A percentile compares a stretch with the other conserved stretches of the same genome.
Conservation (phyloP, 2,113 vertebrate species). For the Vidua macroura region DNA sequence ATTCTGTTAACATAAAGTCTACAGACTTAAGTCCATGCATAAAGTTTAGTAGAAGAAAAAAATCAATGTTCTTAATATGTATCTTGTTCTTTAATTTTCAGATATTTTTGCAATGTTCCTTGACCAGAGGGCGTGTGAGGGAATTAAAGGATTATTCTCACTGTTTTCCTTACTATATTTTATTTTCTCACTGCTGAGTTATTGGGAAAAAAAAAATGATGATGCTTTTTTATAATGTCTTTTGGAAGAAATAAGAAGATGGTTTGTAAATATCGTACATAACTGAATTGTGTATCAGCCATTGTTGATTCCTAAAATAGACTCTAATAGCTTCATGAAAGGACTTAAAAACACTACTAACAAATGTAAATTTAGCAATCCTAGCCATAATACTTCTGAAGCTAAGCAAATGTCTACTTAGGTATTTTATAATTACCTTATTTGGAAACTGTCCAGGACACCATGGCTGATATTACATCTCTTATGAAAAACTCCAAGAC, state of each 20-base stretch:
- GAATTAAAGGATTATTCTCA: neutral
- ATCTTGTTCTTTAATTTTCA: neutral
- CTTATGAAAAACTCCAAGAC: neutral
- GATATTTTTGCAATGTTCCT: neutral
- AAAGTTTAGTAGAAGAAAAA: neutral
- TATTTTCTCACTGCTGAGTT: neutral
- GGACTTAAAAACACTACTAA: neutral
- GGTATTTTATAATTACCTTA: neutral
- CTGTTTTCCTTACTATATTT: neutral
- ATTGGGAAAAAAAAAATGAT: neutral
- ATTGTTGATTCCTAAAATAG: neutral
- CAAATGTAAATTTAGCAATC: neutral
- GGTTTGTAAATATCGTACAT: neutral
- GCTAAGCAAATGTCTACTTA: neutral
- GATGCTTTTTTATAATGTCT: neutral
- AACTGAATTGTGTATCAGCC: neutral
- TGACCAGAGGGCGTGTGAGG: neutral
- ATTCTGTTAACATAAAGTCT: neutral
- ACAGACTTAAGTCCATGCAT: neutral
- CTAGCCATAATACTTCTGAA: neutral
- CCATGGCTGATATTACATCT: neutral
- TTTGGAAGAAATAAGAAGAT: neutral
- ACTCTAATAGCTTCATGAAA: neutral
- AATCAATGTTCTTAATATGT: neutral
- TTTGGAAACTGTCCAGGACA: neutral